Percentiles rank a stretch among this genome's conserved stretches.
Evolutionary conservation across 2,797 vertebrate species (phyloP).

Genomic region (Linurgus olivaceus): DNA sequence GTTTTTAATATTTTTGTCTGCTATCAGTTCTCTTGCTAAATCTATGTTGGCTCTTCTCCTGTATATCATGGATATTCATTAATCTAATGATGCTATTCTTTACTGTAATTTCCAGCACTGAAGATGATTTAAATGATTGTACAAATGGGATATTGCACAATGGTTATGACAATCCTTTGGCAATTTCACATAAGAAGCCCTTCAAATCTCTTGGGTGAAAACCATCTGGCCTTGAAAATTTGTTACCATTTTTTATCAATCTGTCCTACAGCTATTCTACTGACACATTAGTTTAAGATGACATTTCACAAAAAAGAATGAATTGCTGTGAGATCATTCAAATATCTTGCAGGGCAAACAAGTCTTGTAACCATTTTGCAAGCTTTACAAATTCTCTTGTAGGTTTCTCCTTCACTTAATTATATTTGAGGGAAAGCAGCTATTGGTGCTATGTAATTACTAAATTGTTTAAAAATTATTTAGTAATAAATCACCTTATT

Average conservation of each 20-base stretch:
- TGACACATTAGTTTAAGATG: background rate
- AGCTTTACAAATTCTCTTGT: background rate
- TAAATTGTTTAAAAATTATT: background rate
- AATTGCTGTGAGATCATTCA: background rate
- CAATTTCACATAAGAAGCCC: background rate
- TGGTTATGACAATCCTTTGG: background rate
- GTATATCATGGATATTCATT: background rate
- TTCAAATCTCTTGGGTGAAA: background rate
- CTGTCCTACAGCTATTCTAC: background rate
- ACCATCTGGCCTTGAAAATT: constrained; percentile 6
- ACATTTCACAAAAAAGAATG: background rate
- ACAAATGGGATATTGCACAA: background rate
- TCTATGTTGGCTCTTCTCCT: background rate
- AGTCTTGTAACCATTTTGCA: background rate
- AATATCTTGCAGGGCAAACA: background rate
- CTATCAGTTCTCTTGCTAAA: background rate
- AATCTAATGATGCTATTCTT: background rate
- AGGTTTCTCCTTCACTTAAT: background rate
- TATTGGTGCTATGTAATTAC: background rate
- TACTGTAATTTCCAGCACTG: background rate
- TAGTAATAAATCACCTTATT: background rate
- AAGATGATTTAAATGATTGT: background rate
- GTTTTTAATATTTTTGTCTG: background rate
- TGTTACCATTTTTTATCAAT: background rate
- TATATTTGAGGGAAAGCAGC: background rate